Evolutionary conservation across 2,888 invertebrate species (phyloP).

Genomic region (Drosophila robusta): DNA sequence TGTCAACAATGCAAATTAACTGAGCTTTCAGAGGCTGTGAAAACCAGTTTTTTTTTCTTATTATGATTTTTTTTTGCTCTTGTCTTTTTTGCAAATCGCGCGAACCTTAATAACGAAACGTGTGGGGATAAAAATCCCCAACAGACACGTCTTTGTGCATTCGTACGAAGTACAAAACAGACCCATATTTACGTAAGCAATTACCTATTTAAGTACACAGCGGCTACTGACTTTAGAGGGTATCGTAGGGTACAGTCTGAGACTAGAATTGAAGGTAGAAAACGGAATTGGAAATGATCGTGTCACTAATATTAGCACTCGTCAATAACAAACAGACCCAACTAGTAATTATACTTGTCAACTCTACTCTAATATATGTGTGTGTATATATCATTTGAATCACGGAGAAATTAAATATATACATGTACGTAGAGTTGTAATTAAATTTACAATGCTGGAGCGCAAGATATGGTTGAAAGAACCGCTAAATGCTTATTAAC

Average conservation of each 20-base stretch:
- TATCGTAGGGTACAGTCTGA: slow-evolving; percentile 6
- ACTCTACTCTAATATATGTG: neutral
- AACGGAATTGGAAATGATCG: slow-evolving; percentile 12
- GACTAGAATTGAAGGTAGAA: neutral
- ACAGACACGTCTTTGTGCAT: neutral
- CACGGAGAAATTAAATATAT: slow-evolving; percentile 22
- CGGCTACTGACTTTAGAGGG: neutral
- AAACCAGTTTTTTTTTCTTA: slow-evolving; percentile 42
- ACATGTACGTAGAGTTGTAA: slow-evolving; percentile 4
- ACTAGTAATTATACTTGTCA: slow-evolving; percentile 25
- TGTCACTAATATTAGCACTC: slow-evolving; percentile 33
- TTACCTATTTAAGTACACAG: slow-evolving; percentile 24
- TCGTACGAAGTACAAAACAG: slow-evolving; percentile 21
- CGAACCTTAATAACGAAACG: too few species aligned
- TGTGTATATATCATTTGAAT: slow-evolving; percentile 4
- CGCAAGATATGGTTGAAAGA: slow-evolving; percentile 22
- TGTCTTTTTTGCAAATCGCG: slow-evolving; percentile 4
- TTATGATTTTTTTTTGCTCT: neutral
- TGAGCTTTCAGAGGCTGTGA: slow-evolving; percentile 28
- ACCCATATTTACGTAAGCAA: slow-evolving; percentile 37
- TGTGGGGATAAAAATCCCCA: slow-evolving; percentile 13
- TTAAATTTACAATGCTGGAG: slow-evolving; percentile 24
- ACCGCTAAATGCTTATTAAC: slow-evolving; percentile 23
- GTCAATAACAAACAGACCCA: slow-evolving; percentile 7
- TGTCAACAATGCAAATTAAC: slow-evolving; percentile 53